Conservation (phyloP, 2,797 vertebrate species). For the Alosa sapidissima region DNA sequence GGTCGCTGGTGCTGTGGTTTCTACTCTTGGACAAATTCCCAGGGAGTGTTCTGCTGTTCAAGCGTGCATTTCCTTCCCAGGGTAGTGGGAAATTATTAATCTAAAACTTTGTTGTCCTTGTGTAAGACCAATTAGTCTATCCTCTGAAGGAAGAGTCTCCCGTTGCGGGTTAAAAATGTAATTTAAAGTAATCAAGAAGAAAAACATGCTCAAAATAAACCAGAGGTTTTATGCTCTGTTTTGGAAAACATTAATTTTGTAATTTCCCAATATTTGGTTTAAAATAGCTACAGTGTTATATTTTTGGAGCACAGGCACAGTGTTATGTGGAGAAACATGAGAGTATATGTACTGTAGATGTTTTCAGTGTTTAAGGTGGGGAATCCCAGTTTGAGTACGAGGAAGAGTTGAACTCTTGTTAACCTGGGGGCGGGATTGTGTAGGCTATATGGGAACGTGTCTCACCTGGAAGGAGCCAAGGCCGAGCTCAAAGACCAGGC, state of each 20-base stretch:
- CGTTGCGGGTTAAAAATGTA: not conserved
- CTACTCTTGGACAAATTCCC: not conserved
- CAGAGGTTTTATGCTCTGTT: not conserved
- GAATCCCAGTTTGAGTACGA: too few species aligned
- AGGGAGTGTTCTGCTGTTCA: not conserved
- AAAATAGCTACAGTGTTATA: not conserved
- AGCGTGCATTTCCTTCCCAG: not conserved
- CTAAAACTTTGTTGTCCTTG: not conserved
- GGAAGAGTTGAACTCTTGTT: too few species aligned
- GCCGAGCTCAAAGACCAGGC: slow-evolving; percentile 95
- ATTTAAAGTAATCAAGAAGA: not conserved
- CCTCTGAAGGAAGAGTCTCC: not conserved
- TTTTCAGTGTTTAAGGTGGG: too few species aligned
- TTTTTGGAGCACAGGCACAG: not conserved
- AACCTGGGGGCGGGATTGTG: too few species aligned
- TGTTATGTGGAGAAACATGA: not conserved
- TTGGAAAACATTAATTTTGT: not conserved
- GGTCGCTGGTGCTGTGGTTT: not conserved
- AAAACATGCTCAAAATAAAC: not conserved
- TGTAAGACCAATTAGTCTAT: not conserved
- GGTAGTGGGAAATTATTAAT: not conserved
- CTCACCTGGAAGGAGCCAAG: slow-evolving; percentile 96
- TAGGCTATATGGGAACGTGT: not conserved
- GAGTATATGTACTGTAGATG: too few species aligned
- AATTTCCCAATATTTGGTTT: not conserved